Evolutionary conservation across 1,140 invertebrate species (phyloP).

Genomic region (Aphelenchoides avenae): DNA sequence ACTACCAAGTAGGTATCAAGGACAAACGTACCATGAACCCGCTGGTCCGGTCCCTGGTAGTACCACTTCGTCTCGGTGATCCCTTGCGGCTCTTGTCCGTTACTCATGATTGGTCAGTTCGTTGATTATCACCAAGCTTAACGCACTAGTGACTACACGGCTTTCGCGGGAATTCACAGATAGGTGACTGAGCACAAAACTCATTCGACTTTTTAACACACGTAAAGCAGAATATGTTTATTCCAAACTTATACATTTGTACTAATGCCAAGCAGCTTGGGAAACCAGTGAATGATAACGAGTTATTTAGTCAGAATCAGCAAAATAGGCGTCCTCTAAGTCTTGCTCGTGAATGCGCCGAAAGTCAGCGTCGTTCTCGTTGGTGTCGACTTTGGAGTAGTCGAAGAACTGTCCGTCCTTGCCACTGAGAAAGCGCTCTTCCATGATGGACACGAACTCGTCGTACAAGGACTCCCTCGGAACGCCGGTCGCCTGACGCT

Average conservation of each 20-base stretch:
- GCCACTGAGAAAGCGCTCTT: conserved; percentile 77
- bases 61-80: conserved; percentile 3
- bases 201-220: background rate
- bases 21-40: conserved; percentile 10
- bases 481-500: conserved; percentile 35
- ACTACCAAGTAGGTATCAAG: no score
- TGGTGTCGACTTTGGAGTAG: conserved; percentile 63
- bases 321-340: conserved; percentile 47
- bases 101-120: no score
- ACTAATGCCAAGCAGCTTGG: conserved; percentile 6
- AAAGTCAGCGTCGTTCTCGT: conserved; percentile 16
- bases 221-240: background rate
- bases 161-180: background rate
- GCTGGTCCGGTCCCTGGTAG: conserved; percentile 15
- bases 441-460: conserved; percentile 82
- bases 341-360: conserved; percentile 38
- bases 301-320: conserved; percentile 5
- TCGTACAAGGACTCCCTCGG: conserved; percentile 66
- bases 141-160: no score
- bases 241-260: background rate
- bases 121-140: no score
- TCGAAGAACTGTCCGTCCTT: conserved; percentile 74
- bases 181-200: background rate
- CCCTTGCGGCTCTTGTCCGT: no score
- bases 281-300: background rate